Percentiles rank a stretch among this genome's conserved stretches.
These are phyloP conservation scores for Euura lappo DNA, from an alignment of 1,140 invertebrate species.

Conservation along the genomic window DNA sequence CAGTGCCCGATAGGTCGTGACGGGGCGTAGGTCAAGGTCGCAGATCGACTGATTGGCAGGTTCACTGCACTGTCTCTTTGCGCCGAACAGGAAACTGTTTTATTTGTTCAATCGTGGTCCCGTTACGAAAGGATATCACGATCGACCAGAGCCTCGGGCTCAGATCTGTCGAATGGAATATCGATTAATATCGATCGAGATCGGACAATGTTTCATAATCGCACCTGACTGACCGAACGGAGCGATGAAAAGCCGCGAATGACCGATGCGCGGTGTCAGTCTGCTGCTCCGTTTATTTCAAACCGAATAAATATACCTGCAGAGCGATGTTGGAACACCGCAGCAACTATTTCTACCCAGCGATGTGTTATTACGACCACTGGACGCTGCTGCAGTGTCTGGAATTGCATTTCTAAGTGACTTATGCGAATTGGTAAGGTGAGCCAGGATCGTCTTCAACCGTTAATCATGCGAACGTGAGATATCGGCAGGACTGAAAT, in stretches of 20 bases:
- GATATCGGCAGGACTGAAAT: not conserved
- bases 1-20: too few relatives aligned
- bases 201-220: constrained; percentile 3
- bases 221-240: constrained; percentile 6
- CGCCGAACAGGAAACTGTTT: constrained; percentile 15
- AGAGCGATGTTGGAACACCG: too few relatives aligned
- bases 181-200: constrained; percentile 47
- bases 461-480: not conserved
- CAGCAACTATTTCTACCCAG: too few relatives aligned
- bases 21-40: constrained; percentile 24
- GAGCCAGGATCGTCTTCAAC: not conserved
- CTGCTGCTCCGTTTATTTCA: too few relatives aligned
- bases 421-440: not conserved
- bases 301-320: too few relatives aligned
- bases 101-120: constrained; percentile 28
- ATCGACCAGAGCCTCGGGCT: constrained; percentile 40
- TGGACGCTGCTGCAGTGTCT: too few relatives aligned
- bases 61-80: constrained; percentile 24
- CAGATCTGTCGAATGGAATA: constrained; percentile 50
- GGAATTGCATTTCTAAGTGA: not conserved
- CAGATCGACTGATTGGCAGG: constrained; percentile 23
- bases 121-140: constrained; percentile 51
- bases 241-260: constrained; percentile 1
- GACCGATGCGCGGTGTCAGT: not conserved
- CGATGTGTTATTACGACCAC: too few relatives aligned